Base-by-base conservation (phyloP, 2,113 vertebrate genomes). In the Brienomyrus brachyistius region DNA sequence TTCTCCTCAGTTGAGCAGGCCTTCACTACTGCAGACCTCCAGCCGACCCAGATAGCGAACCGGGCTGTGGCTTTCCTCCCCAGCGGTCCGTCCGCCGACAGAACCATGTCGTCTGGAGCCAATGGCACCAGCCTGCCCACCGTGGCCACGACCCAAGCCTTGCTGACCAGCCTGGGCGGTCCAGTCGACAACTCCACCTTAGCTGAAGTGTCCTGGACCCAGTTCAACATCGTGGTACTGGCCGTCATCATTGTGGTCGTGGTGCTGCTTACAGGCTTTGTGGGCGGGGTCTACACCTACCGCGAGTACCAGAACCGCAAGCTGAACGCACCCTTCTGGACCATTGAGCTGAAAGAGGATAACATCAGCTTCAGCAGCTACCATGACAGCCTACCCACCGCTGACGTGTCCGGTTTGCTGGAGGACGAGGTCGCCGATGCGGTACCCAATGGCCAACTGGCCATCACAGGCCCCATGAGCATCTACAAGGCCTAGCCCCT, bases 301-400 rank as follows among this genome's bases (percentile, higher is more conserved):
- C 95, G 98, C 10, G 98, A 99, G 91, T 99, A 99, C 92, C 98
- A 98, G 92, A 99, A 98, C 95, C 94, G 98, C 92, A 99, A 99
- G 92, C 97, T 99, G 9, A 99, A 99, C 0, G 98, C 98, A 45
- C 98, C 98, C n/a, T 99, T 99, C 94, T 99, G 98, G 98, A 99
- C 98, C 96, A 99, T 99, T 89, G 98, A 99, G 89, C 96, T 99
- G 91, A 99, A 99, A 89, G 98, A 99, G 94, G 98, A 99, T 95
- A 99, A 99, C 95, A 99, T 99, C 94, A 99, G 98, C 92, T 99
- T 99, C 91, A 99, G 98, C 96, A 99, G 98, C 94, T 99, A 99
- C 95, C 98, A 99, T 0, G 98, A 99, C 94, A 99, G 98, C 97
- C 98, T 99, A 70, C 98, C 98, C 90, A 99, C 99, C 0, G 98